Evolutionary conservation across 2,888 invertebrate species (phyloP).

Genomic region (Eupelmus urozonus): DNA sequence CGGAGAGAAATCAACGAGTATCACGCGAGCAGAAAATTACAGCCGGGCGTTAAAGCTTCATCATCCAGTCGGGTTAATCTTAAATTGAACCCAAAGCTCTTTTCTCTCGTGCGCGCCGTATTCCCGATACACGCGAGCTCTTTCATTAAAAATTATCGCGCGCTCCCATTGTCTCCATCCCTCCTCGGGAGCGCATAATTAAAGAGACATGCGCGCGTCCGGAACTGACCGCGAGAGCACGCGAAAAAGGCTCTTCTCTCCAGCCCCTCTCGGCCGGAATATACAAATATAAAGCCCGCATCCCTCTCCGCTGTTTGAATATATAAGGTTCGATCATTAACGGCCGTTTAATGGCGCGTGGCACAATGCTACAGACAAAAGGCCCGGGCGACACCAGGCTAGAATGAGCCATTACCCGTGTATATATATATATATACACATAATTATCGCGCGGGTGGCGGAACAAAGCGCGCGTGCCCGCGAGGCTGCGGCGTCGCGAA

Average conservation of each 20-base stretch:
- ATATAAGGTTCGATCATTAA: conserved; percentile 68
- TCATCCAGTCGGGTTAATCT: conserved; percentile 56
- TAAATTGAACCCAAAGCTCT: conserved; percentile 51
- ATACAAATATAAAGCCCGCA: conserved; percentile 19
- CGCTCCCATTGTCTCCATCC: conserved; percentile 9
- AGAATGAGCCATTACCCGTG: conserved; percentile 74
- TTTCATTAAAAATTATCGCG: conserved; percentile 42
- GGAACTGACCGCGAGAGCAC: conserved; percentile 64
- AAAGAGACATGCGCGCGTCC: conserved; percentile 42
- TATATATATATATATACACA: background rate
- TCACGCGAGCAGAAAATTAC: conserved; percentile 14
- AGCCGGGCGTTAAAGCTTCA: conserved; percentile 28
- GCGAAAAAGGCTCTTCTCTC: conserved; percentile 58
- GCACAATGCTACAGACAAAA: conserved; percentile 26
- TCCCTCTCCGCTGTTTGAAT: background rate
- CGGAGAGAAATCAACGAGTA: too few species aligned
- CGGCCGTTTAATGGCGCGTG: conserved; percentile 71
- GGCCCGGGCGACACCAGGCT: conserved; percentile 69
- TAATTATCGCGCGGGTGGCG: conserved; percentile 70
- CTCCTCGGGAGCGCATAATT: conserved; percentile 30
- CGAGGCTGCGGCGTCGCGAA: too few species aligned
- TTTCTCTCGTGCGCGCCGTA: background rate
- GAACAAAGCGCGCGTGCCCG: too few species aligned
- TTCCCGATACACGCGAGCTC: conserved; percentile 27
- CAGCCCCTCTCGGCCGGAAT: background rate